These are phyloP conservation scores for Megaptera novaeangliae DNA, from an alignment of 2,113 vertebrate genomes.

Conservation along the genomic window DNA sequence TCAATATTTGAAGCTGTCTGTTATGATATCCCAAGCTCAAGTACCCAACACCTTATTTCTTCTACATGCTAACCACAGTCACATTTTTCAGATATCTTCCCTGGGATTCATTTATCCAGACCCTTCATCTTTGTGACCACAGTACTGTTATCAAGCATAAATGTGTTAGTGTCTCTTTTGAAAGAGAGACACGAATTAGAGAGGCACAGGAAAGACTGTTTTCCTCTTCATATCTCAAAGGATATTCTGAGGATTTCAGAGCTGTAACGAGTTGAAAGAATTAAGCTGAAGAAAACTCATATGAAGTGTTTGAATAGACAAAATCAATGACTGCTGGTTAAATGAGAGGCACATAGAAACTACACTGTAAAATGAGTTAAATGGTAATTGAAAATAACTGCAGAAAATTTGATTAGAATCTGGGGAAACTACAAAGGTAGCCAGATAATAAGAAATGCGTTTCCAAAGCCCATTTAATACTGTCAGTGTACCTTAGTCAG, in stretches of 20 bases:
- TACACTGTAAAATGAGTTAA: constrained; percentile 62
- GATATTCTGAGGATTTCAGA: not conserved
- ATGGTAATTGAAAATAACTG: constrained; percentile 65
- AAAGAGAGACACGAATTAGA: not conserved
- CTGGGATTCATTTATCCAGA: not conserved
- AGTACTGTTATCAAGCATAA: not conserved
- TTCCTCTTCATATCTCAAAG: not conserved
- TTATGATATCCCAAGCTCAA: not conserved
- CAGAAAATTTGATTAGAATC: constrained; percentile 61
- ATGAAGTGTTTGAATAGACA: constrained; percentile 40
- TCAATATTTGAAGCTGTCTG: not conserved
- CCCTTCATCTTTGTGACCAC: not conserved
- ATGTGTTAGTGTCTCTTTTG: not conserved
- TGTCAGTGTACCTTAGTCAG: constrained; percentile 39
- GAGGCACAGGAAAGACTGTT: not conserved
- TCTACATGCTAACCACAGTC: not conserved
- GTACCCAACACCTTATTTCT: not conserved
- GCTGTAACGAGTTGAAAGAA: constrained; percentile 31
- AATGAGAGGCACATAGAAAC: constrained; percentile 49
- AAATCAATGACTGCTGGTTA: constrained; percentile 48
- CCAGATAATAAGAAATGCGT: constrained; percentile 52
- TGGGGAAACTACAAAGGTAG: constrained; percentile 41
- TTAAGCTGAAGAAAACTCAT: not conserved
- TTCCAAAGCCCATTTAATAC: constrained; percentile 57
- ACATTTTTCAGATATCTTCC: not conserved